Base-by-base conservation (phyloP, 2,113 vertebrate species). In the Brachypodius melanocephalos region DNA sequence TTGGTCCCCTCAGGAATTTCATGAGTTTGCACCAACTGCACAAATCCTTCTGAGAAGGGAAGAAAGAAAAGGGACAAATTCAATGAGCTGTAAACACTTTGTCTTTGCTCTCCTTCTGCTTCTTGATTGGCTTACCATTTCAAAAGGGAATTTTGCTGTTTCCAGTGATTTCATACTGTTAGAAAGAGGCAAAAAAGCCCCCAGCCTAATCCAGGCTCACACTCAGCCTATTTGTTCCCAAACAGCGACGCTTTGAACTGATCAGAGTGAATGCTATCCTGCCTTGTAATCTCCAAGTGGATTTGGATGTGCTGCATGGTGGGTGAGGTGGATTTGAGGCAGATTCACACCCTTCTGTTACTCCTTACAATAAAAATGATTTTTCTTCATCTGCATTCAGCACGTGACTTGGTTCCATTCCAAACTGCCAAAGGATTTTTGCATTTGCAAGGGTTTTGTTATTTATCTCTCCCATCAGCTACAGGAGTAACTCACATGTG, bases 301-400 rank as follows among this genome's bases (percentile, higher is more conserved):
- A n/a, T 88, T 83, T 77, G 90, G 81, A 15, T 34, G 59, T 48
- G 43, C 25, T 59, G 74, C 55, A 22, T 38, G 46, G 89, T 24
- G 92, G 80, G 65, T 40, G 71, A 88, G 87, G 89, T 8, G 8
- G 69, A 62, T 82, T 85, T 40, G 62, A 88, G 78, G 84, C 8
- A 12, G 68, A 62, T 82, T 85, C 94, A 29, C 66, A 21, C 89
- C 85, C 89, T 82, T 72, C 93, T 95, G 77, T 34, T 82, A 9
- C 77, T 91, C 45, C 81, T 89, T 32, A 40, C 87, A 95, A 82
- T 95, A 93, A 89, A 94, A 85, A 83, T 54, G 62, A 25, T n/a
- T 88, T 87, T 73, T 85, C 89, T 91, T 80, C 93, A 85, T 91
- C 95, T 93, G 95, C 94, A 95, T 95, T 69, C 91, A 79, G 63